phyloP scores from a whole-genome alignment of 2,797 vertebrate species.

The Pristis pectinata region DNA sequence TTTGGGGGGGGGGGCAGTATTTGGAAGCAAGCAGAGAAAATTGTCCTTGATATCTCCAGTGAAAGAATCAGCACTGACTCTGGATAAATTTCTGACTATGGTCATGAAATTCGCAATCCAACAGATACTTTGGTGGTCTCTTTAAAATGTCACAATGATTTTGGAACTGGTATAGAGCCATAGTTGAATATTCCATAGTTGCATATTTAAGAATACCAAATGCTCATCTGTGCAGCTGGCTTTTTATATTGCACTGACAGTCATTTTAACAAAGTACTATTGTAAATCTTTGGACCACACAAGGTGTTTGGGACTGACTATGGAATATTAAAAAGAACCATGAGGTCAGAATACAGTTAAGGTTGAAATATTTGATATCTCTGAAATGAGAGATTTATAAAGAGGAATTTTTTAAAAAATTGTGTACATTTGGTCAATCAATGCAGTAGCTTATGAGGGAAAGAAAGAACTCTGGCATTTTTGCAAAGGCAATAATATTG shows the following conservation, averaged over 20 bases:
- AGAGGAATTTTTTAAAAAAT: not conserved
- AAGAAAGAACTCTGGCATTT: not conserved
- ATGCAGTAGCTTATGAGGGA: not conserved
- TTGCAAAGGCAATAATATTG: conserved; percentile 5
- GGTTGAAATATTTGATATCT: not conserved
- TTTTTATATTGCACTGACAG: not conserved
- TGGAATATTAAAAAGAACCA: not conserved
- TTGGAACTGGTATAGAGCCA: not conserved
- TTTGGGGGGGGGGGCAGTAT: not conserved
- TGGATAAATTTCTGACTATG: not conserved
- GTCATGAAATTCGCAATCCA: not conserved
- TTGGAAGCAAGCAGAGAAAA: not conserved
- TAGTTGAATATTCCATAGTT: not conserved
- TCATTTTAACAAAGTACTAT: not conserved
- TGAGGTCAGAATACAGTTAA: not conserved
- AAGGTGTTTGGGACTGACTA: not conserved
- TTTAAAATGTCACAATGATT: not conserved
- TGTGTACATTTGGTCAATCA: not conserved
- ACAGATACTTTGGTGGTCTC: conserved; percentile 11
- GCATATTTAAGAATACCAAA: conserved; percentile 9
- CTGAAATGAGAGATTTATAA: not conserved
- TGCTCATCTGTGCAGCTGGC: not conserved
- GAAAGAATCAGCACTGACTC: not conserved
- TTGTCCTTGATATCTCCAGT: not conserved
- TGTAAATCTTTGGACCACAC: conserved; percentile 8